Base-by-base conservation (phyloP, 2,113 vertebrate species). In the Lamprologus callipterus region DNA sequence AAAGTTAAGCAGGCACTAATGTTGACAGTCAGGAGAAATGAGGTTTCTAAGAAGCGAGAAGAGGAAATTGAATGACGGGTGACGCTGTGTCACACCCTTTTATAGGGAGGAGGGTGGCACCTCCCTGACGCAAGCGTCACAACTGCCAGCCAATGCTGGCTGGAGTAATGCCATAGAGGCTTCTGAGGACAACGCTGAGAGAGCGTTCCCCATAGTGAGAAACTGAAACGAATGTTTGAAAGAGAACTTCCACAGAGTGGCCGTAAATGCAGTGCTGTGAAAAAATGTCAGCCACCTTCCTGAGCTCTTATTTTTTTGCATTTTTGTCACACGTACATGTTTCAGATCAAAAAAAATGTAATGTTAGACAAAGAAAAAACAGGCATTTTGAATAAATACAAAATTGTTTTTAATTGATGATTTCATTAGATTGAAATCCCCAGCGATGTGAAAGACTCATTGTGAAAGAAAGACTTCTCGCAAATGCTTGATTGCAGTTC, bases 111-210 rank as follows among this genome's bases (percentile, higher is more conserved):
- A 63, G 58, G 31, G 58, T 63, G 31, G 58, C 58, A 35, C 17
- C 58, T 63, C 31, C 58, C 31, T 63, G 58, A 33, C 1, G 0
- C 58, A 63, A 35, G 6, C 0, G 1, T 63, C 31, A 19, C 2
- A 0, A 63, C 0, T 63, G 58, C 31, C 0, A 63, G 31, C 58
- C 9, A 35, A n/a, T 35, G 58, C 58, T 63, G 58, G 58, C 31
- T 35, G 31, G 58, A 35, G 58, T 63, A 63, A 63, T 63, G 31
- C 0, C 9, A 31, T 5, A 33, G 0, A 33, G 58, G 31, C 60
- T 63, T 63, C 58, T 63, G 28, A 0, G 58, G 58, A 63, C 28
- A 63, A 63, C 28, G 0, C 58, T 35, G 58, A 35, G 28, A 63
- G 58, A 63, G 28, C 0, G 0, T 63, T 63, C 28, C 28, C 58